Evolutionary conservation across 2,797 vertebrate genomes (phyloP).

Genomic region (Sebastes matsubarae): DNA sequence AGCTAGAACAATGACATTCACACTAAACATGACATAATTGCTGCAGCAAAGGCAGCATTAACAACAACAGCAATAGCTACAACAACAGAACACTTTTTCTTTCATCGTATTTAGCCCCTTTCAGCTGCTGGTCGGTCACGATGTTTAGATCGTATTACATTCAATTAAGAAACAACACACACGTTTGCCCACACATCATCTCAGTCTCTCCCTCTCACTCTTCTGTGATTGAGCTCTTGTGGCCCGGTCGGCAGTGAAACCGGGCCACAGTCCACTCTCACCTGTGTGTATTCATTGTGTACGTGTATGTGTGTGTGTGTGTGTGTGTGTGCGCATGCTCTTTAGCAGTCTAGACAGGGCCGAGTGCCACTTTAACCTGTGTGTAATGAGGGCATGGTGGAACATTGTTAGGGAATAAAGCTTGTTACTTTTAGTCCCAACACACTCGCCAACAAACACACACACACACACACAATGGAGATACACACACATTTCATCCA

Average conservation of each 20-base stretch:
- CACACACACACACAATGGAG: not conserved
- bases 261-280: conserved; percentile 28
- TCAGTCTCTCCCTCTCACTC: conserved; percentile 27
- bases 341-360: conserved; percentile 74
- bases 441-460: conserved; percentile 39
- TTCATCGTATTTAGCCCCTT: not conserved
- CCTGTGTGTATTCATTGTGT: not conserved
- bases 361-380: conserved; percentile 77
- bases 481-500: conserved; percentile 53
- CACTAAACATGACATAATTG: not conserved
- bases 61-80: not conserved
- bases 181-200: conserved; percentile 30
- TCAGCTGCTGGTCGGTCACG: not conserved
- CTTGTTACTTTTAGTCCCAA: conserved; percentile 77
- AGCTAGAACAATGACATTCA: not conserved
- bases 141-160: conserved; percentile 27
- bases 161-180: conserved; percentile 32
- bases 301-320: conserved; percentile 25
- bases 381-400: conserved; percentile 82
- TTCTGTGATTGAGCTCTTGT: conserved; percentile 45
- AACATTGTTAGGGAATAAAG: conserved; percentile 81
- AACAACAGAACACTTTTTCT: not conserved
- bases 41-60: not conserved
- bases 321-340: not conserved
- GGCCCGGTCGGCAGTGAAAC: conserved; percentile 45